A percentile compares a stretch with the other conserved stretches of the same genome.
phyloP scores from a whole-genome alignment of 2,797 vertebrate genomes.

The Microctenopoma steveboyesi region DNA sequence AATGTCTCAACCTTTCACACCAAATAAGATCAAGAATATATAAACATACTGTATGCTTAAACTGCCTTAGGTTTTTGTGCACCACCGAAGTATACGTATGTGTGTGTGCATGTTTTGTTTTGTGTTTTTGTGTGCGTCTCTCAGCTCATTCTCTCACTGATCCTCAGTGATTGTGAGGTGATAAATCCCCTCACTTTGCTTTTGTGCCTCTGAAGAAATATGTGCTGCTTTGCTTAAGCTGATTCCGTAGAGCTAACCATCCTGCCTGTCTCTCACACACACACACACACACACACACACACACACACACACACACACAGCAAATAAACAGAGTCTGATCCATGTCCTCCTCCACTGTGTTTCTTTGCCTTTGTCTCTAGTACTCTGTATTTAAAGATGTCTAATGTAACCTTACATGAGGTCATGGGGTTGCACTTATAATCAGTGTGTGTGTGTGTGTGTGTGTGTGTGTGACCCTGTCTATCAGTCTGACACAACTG shows the following conservation, averaged over 20 bases:
- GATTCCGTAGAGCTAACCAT: conserved; percentile 46
- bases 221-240: conserved; percentile 59
- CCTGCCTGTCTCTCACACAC: conserved; percentile 24
- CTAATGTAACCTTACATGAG: not conserved
- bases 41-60: not conserved
- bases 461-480: conserved; percentile 3
- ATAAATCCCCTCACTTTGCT: conserved; percentile 46
- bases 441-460: not conserved
- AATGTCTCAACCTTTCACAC: not conserved
- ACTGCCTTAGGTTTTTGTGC: not conserved
- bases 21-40: too few species aligned
- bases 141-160: conserved; percentile 44
- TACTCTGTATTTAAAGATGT: conserved; percentile 12
- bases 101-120: conserved; percentile 5
- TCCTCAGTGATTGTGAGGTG: conserved; percentile 31
- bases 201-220: conserved; percentile 30
- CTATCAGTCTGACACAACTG: not conserved
- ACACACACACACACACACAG: not conserved
- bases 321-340: conserved; percentile 31
- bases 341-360: not conserved
- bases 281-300: conserved; percentile 1
- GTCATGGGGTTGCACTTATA: conserved; percentile 10
- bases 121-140: conserved; percentile 21
- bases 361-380: conserved; percentile 10
- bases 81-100: not conserved